Conservation (phyloP, 1,140 invertebrate species). For the Pogonognathellus flavescens region DNA sequence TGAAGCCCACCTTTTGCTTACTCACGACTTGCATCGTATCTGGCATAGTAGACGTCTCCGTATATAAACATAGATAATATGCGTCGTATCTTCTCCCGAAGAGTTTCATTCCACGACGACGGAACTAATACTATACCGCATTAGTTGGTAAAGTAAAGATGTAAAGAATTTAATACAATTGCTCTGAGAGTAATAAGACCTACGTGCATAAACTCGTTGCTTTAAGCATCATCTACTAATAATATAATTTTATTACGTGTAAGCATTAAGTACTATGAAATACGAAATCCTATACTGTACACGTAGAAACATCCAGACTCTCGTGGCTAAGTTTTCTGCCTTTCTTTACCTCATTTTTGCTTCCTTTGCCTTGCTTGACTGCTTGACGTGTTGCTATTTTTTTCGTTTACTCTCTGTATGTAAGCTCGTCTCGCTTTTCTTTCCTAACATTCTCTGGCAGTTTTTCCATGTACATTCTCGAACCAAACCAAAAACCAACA, state of each 20-base stretch:
- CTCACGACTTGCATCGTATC: not conserved
- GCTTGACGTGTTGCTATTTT: not conserved
- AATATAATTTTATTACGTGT: constrained; percentile 38
- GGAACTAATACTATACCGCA: not conserved
- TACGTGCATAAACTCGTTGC: constrained; percentile 39
- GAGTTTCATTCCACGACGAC: not conserved
- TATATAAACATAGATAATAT: not conserved
- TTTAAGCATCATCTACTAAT: constrained; percentile 18
- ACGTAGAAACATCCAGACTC: not conserved
- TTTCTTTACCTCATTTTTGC: not conserved
- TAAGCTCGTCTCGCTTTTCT: too few relatives aligned
- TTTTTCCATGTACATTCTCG: too few relatives aligned
- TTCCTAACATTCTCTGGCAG: too few relatives aligned
- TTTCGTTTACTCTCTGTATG: not conserved
- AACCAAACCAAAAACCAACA: too few relatives aligned
- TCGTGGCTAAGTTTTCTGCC: not conserved
- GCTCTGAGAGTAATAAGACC: not conserved
- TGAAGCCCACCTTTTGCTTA: not conserved
- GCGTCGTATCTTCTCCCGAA: not conserved
- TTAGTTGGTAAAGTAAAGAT: not conserved
- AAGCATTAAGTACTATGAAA: not conserved
- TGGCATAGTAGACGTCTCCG: not conserved
- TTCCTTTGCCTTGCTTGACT: not conserved
- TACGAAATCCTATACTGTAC: not conserved
- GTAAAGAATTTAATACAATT: constrained; percentile 14